Base-by-base conservation (phyloP, 2,113 vertebrate genomes). In the Oophaga pumilio region DNA sequence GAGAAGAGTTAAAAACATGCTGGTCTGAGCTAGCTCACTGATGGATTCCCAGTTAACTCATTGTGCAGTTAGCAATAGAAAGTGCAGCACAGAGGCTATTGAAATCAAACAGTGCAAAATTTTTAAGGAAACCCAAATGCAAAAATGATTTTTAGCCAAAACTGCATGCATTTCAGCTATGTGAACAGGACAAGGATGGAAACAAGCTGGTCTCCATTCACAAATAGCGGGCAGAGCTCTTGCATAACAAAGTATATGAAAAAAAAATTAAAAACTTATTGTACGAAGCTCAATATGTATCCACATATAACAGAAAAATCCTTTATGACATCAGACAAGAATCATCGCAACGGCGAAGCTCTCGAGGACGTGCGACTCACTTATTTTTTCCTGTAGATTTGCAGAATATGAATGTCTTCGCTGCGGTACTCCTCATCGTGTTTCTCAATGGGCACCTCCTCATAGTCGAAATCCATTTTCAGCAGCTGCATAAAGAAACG, bases 391-490 rank as follows among this genome's bases (percentile, higher is more conserved):
- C 90, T 93, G 89, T 85, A 93, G 89, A 99, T 96, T 88, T 90
- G 95, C 62, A 99, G 11, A 68, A 99, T 96, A 79, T 95, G 97
- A 86, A 99, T 99, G 93, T 99, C 98, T 69, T 96, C 95, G 20
- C 98, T 97, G 87, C 94, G 96, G 49, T 97, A 99, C 88, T 98
- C 97, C 88, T 97, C 94, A 59, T 99, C 97, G 14, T 99, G 98
- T 91, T 94, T 93, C 4, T 96, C 95, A 90, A 95, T 90, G 80
- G 97, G 96, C 88, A 99, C 95, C 89, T 93, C 91, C 88, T 98
- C 96, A 91, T 95, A 95, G 76, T 92, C 94, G 87, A 99, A 99
- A 90, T 97, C 94, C 89, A 91, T 83, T 85, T 96, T 94, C 79
- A 99, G 95, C 87, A 98, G 93, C 98, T 99, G 90, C 69, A 90